These are phyloP conservation scores for Empis livida DNA, from an alignment of 2,888 invertebrate genomes.

Conservation along the genomic window DNA sequence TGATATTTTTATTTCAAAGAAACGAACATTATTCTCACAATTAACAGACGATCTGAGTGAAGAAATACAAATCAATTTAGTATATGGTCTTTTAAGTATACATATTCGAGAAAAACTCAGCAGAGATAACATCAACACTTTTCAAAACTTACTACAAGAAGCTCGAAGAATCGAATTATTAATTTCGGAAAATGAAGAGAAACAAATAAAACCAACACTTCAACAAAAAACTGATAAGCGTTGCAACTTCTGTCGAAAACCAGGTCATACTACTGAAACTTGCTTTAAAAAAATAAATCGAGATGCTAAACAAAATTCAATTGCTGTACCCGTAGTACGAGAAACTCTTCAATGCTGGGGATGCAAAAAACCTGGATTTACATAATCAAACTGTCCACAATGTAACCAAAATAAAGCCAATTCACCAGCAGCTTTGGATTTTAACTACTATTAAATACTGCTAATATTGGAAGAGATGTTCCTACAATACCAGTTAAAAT, in stretches of 20 bases:
- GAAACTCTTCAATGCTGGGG: conserved; percentile 1
- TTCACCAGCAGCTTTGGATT: neutral
- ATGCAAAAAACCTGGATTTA: conserved; percentile 1
- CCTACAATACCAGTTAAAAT: conserved; percentile 3
- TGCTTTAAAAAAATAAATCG: neutral
- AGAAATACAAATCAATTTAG: conserved; percentile 1
- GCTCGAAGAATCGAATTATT: conserved; percentile 1
- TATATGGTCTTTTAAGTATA: conserved; percentile 1
- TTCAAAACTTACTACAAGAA: conserved; percentile 1
- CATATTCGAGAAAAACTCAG: conserved; percentile 7
- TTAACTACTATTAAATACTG: neutral
- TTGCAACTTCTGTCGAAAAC: neutral
- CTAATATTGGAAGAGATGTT: neutral
- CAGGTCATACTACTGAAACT: neutral
- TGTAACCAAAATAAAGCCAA: conserved; percentile 1
- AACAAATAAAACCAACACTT: neutral
- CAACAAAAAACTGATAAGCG: neutral
- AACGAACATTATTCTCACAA: conserved; percentile 1
- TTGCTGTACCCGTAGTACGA: neutral
- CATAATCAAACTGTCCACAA: conserved; percentile 2
- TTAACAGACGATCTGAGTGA: neutral
- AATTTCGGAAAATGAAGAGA: neutral
- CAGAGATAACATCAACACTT: conserved; percentile 1
- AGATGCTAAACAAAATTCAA: neutral
- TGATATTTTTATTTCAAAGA: conserved; percentile 3